A percentile compares a stretch with the other conserved stretches of the same genome.
Conservation (phyloP, 2,113 vertebrate genomes). For the Struthidea cinerea region DNA sequence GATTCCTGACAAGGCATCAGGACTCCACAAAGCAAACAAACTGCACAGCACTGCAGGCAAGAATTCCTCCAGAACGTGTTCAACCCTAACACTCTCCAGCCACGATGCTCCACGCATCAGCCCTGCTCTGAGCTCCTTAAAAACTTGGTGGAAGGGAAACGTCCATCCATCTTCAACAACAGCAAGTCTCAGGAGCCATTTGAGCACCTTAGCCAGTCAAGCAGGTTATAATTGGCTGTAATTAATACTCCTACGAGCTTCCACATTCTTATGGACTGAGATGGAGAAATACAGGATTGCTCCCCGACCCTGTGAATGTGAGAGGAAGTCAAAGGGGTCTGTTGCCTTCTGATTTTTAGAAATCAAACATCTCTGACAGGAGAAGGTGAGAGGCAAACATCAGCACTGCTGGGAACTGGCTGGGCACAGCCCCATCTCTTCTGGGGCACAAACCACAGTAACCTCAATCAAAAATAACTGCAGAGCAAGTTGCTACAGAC, state of each 20-base stretch:
- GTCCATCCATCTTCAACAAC: neutral
- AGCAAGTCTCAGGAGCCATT: neutral
- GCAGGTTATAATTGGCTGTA: slow-evolving; percentile 50
- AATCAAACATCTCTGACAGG: neutral
- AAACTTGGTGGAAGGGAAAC: neutral
- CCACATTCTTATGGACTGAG: slow-evolving; percentile 9
- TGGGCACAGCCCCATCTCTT: neutral
- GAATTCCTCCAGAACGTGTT: neutral
- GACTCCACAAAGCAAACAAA: neutral
- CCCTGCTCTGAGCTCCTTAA: neutral
- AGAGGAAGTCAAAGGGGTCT: neutral
- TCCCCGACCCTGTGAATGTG: neutral
- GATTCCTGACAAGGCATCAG: neutral
- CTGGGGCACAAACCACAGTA: neutral
- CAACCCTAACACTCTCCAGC: neutral
- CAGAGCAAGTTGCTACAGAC: neutral
- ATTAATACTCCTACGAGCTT: slow-evolving; percentile 15
- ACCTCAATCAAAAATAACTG: slow-evolving; percentile 1
- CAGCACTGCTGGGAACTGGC: neutral
- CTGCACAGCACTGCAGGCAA: neutral
- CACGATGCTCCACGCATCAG: neutral
- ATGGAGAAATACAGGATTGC: neutral
- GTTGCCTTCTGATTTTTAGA: neutral
- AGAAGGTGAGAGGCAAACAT: neutral
- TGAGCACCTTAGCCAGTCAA: neutral